Percentiles rank a stretch among this genome's conserved stretches.
These are phyloP conservation scores for Drosophila borealis DNA, from an alignment of 2,888 invertebrate species.

Conservation along the genomic window DNA sequence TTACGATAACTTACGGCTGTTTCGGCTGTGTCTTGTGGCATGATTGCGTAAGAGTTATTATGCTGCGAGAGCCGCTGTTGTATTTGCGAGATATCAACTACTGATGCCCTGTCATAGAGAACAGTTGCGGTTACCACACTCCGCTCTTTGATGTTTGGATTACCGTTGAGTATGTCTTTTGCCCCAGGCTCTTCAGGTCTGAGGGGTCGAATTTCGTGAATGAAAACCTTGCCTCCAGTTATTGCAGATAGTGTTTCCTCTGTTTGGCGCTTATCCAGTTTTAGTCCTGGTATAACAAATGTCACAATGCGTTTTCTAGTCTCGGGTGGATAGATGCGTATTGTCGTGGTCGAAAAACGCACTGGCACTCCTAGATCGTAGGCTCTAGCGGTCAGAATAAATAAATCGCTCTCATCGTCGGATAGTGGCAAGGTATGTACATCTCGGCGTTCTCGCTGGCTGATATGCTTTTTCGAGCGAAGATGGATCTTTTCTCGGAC, in stretches of 20 bases:
- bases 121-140: slow-evolving; percentile 91
- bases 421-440: slow-evolving; percentile 1
- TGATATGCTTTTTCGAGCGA: slow-evolving; percentile 82
- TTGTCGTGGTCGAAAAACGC: slow-evolving; percentile 89
- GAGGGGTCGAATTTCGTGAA: slow-evolving; percentile 91
- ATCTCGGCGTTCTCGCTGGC: slow-evolving; percentile 55
- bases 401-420: slow-evolving; percentile 76
- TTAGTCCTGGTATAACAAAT: slow-evolving; percentile 92
- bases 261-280: slow-evolving; percentile 90
- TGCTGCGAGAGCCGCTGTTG: slow-evolving; percentile 87
- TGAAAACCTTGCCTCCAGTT: slow-evolving; percentile 92
- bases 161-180: slow-evolving; percentile 86
- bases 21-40: slow-evolving; percentile 77
- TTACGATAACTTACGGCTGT: slow-evolving; percentile 80
- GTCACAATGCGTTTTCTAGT: slow-evolving; percentile 91
- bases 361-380: slow-evolving; percentile 94
- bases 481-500: slow-evolving; percentile 86
- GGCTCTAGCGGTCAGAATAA: slow-evolving; percentile 90
- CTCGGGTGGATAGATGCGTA: slow-evolving; percentile 92
- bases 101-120: slow-evolving; percentile 88
- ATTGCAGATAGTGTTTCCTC: slow-evolving; percentile 91
- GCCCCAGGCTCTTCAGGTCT: slow-evolving; percentile 86
- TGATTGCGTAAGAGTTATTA: slow-evolving; percentile 83
- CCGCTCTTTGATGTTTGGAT: slow-evolving; percentile 86
- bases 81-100: slow-evolving; percentile 90